Conservation (phyloP, 2,113 vertebrate species). For the Miniopterus natalensis region DNA sequence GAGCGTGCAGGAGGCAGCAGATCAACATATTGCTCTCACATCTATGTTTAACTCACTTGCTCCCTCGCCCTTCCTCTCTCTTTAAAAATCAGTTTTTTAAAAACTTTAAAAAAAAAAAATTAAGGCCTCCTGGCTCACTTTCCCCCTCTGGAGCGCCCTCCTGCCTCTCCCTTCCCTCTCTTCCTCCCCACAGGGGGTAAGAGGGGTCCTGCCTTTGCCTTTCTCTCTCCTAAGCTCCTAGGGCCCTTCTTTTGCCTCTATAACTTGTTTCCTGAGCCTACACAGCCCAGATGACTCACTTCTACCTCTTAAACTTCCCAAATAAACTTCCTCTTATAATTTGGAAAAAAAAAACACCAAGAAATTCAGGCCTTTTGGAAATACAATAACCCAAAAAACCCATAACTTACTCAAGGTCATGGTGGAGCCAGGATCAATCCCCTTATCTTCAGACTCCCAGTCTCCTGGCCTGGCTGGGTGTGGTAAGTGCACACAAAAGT, state of each 20-base stretch:
- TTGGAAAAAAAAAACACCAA: background rate
- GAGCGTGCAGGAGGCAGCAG: background rate
- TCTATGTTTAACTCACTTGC: background rate
- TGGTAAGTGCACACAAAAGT: background rate
- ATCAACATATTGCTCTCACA: background rate
- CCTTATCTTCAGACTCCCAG: background rate
- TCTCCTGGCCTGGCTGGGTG: background rate
- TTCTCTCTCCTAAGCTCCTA: background rate
- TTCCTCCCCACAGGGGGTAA: background rate
- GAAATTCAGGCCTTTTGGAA: background rate
- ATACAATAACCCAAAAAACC: background rate
- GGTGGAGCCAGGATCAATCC: background rate
- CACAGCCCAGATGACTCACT: background rate
- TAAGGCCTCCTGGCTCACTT: background rate
- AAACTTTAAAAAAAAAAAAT: background rate
- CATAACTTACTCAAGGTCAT: background rate
- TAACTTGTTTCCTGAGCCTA: background rate
- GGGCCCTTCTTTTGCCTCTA: background rate
- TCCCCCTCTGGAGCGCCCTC: background rate
- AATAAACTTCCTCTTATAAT: background rate
- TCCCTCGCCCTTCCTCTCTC: background rate
- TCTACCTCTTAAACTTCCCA: background rate
- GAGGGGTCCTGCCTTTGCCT: background rate
- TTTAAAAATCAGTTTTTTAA: background rate
- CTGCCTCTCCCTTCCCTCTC: background rate